phyloP scores from a whole-genome alignment of 2,888 invertebrate genomes.

The Apamea monoglypha region DNA sequence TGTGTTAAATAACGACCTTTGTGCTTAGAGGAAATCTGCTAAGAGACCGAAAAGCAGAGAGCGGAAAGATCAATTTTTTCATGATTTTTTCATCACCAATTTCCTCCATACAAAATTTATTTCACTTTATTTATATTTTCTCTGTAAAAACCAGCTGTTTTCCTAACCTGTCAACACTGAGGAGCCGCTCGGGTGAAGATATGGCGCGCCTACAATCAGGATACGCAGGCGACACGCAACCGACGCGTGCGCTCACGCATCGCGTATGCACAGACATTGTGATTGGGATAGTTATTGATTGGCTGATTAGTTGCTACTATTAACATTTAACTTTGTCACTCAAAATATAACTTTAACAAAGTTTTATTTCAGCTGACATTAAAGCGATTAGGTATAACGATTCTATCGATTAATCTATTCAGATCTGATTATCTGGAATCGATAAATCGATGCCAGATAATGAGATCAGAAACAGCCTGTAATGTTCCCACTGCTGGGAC shows the following conservation, averaged over 20 bases:
- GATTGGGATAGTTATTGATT: slow-evolving; percentile 61
- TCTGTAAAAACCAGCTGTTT: background rate
- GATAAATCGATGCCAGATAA: too few relatives aligned
- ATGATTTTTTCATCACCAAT: background rate
- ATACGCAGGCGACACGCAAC: slow-evolving; percentile 75
- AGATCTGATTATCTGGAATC: too few relatives aligned
- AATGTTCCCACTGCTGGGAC: too few relatives aligned
- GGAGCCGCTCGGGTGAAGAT: slow-evolving; percentile 73
- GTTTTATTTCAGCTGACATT: background rate
- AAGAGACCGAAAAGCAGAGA: background rate
- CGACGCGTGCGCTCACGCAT: slow-evolving; percentile 61
- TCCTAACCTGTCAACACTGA: slow-evolving; percentile 57
- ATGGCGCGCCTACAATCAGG: slow-evolving; percentile 74
- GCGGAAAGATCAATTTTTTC: too few relatives aligned
- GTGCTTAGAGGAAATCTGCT: background rate
- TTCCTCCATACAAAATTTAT: background rate
- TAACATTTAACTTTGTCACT: background rate
- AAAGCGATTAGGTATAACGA: background rate
- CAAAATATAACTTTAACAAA: background rate
- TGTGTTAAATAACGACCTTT: background rate
- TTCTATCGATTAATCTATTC: too few relatives aligned
- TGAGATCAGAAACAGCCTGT: too few relatives aligned
- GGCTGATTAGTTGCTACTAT: slow-evolving; percentile 7
- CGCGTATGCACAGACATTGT: slow-evolving; percentile 20
- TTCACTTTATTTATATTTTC: background rate